phyloP scores from a whole-genome alignment of 2,888 invertebrate species.

The Ochropleura plecta region DNA sequence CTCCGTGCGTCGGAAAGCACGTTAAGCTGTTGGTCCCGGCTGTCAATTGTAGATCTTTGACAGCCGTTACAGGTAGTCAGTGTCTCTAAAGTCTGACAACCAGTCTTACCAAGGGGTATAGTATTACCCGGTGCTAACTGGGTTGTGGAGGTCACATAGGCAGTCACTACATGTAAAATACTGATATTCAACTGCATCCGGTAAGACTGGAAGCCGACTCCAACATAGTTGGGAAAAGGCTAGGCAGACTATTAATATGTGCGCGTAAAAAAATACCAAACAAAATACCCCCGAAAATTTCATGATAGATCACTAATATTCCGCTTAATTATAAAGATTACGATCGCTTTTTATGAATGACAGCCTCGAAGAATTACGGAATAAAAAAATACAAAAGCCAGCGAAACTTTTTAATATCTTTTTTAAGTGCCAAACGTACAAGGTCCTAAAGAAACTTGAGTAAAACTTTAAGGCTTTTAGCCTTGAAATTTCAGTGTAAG shows the following conservation, averaged over 20 bases:
- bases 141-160: too few relatives aligned
- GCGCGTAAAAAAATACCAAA: conserved; percentile 9
- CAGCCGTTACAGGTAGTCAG: too few relatives aligned
- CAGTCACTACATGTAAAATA: too few relatives aligned
- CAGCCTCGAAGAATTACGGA: conserved; percentile 15
- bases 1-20: too few relatives aligned
- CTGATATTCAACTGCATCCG: too few relatives aligned
- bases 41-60: too few relatives aligned
- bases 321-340: conserved; percentile 29
- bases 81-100: too few relatives aligned
- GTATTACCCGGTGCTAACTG: too few relatives aligned
- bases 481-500: conserved; percentile 21
- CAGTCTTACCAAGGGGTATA: too few relatives aligned
- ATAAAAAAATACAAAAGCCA: conserved; percentile 16
- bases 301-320: conserved; percentile 16
- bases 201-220: too few relatives aligned
- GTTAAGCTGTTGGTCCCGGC: too few relatives aligned
- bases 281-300: neutral
- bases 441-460: conserved; percentile 9
- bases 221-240: too few relatives aligned
- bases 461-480: conserved; percentile 11
- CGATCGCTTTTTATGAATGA: conserved; percentile 36
- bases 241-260: neutral
- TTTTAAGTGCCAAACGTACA: conserved; percentile 12
- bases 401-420: conserved; percentile 47